These are phyloP conservation scores for Rhynchomys soricoides DNA, from an alignment of 2,113 vertebrate species.

Conservation along the genomic window DNA sequence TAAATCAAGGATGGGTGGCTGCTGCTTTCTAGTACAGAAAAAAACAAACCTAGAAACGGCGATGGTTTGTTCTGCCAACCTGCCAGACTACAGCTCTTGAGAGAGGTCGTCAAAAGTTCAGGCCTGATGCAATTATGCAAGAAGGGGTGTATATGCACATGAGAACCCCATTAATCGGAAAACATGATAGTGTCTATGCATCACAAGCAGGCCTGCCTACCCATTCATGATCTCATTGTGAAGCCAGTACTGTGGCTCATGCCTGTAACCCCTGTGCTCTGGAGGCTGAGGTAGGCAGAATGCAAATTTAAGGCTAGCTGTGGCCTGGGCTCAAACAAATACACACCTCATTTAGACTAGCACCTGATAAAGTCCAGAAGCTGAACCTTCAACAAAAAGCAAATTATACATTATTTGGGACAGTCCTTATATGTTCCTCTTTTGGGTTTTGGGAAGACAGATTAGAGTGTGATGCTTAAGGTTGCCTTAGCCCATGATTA, in stretches of 20 bases:
- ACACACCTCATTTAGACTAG: neutral
- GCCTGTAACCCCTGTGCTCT: neutral
- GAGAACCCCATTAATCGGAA: neutral
- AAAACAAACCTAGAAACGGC: neutral
- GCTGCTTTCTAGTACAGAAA: neutral
- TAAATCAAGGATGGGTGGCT: neutral
- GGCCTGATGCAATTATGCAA: neutral
- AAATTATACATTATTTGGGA: neutral
- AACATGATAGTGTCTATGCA: accelerated
- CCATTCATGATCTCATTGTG: neutral
- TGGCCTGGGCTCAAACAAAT: neutral
- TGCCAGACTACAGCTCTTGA: neutral
- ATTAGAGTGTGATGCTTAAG: neutral
- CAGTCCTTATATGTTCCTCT: neutral
- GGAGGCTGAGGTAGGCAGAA: neutral
- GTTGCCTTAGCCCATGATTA: neutral
- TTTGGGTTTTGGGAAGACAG: neutral
- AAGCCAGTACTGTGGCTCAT: too few species aligned
- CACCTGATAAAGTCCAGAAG: neutral
- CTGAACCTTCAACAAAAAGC: neutral
- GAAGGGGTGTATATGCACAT: accelerated
- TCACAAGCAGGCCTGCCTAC: neutral
- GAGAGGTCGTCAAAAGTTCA: neutral
- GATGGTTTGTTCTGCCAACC: neutral
- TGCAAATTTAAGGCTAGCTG: neutral